A percentile compares a stretch with the other conserved stretches of the same genome.
phyloP scores from a whole-genome alignment of 2,113 vertebrate species.

The Tyrannus savana region DNA sequence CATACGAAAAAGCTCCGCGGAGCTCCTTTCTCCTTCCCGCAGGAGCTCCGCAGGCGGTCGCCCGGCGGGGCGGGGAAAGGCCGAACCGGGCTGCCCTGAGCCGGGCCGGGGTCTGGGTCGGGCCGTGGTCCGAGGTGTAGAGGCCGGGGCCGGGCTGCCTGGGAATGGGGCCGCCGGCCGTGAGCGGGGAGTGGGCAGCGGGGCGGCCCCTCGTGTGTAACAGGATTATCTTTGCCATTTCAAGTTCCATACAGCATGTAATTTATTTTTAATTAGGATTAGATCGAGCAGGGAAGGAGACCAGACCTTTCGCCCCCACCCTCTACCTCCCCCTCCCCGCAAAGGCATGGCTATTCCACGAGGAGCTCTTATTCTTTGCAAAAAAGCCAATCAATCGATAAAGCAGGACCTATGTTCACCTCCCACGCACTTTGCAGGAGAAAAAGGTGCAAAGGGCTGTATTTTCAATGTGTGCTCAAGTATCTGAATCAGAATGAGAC shows the following conservation, averaged over 20 bases:
- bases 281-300: slow-evolving; percentile 67
- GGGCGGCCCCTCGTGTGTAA: slow-evolving; percentile 49
- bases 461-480: neutral
- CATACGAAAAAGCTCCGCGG: neutral
- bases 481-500: neutral
- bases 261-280: slow-evolving; percentile 87
- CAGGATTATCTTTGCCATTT: slow-evolving; percentile 82
- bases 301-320: neutral
- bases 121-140: neutral
- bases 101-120: no score
- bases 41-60: neutral
- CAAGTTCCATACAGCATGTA: slow-evolving; percentile 77
- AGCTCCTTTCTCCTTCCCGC: neutral
- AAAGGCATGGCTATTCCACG: slow-evolving; percentile 50
- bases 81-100: neutral
- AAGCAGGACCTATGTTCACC: neutral
- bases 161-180: neutral
- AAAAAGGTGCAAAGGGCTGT: neutral
- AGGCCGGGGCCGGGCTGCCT: neutral
- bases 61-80: neutral
- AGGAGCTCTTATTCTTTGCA: slow-evolving; percentile 44
- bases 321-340: neutral
- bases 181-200: neutral
- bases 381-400: slow-evolving; percentile 12
- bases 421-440: neutral